These are phyloP conservation scores for Xerus rutilus DNA, from an alignment of 2,797 vertebrate species.

Conservation along the genomic window DNA sequence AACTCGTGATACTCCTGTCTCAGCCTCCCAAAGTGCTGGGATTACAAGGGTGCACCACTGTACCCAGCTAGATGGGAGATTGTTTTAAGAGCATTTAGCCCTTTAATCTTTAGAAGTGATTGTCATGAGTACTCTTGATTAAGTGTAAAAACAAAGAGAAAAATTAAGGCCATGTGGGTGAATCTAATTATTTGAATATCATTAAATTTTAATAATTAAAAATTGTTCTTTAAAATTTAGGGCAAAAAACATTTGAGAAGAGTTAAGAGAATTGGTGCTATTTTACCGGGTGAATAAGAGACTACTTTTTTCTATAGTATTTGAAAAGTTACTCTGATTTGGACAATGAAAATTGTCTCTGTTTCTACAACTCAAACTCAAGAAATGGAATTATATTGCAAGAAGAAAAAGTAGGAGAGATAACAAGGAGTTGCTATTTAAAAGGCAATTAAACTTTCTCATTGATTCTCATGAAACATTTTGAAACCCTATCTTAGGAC, in stretches of 20 bases:
- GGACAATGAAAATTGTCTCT: background rate
- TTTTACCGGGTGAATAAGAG: background rate
- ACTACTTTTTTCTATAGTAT: constrained; percentile 27
- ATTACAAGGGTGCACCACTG: too few species aligned
- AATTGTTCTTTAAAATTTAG: constrained; percentile 31
- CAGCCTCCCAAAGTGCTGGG: too few species aligned
- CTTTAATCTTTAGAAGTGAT: constrained; percentile 50
- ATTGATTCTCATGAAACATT: background rate
- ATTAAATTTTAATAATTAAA: constrained; percentile 46
- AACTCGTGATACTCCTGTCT: too few species aligned
- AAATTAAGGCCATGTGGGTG: background rate
- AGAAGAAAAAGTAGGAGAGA: background rate
- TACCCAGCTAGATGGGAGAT: background rate
- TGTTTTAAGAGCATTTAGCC: background rate
- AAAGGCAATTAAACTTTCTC: constrained; percentile 25
- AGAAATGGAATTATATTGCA: background rate
- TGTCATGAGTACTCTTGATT: constrained; percentile 30
- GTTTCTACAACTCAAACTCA: constrained; percentile 29
- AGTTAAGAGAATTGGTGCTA: constrained; percentile 31
- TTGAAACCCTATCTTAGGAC: background rate
- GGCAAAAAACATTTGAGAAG: constrained; percentile 15
- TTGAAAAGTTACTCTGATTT: constrained; percentile 21
- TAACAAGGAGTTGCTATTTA: constrained; percentile 2
- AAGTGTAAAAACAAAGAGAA: constrained; percentile 30
- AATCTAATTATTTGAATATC: constrained; percentile 9